Evolutionary conservation across 2,113 vertebrate species (phyloP).

Genomic region (Eidolon helvum): DNA sequence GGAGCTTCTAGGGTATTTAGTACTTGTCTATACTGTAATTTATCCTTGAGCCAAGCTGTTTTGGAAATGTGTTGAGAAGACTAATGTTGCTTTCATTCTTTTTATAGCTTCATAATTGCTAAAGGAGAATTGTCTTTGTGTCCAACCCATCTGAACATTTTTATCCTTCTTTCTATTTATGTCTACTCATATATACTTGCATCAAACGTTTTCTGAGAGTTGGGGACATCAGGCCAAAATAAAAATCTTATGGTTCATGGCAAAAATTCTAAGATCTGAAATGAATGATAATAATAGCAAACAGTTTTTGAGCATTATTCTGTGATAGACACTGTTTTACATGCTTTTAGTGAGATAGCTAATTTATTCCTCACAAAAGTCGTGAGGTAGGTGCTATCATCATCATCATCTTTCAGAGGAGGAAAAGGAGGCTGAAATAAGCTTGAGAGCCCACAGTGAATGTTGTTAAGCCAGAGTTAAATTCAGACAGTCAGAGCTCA

Average conservation of each 20-base stretch:
- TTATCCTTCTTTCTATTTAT: slow-evolving; percentile 53
- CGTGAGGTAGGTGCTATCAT: not conserved
- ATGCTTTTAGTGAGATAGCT: not conserved
- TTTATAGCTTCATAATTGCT: slow-evolving; percentile 70
- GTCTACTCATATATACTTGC: not conserved
- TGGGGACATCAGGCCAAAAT: slow-evolving; percentile 21
- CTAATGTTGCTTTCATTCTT: slow-evolving; percentile 46
- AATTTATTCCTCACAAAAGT: not conserved
- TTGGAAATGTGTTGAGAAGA: slow-evolving; percentile 58
- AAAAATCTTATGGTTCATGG: slow-evolving; percentile 6
- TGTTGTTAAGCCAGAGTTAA: not conserved
- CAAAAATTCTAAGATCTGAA: not conserved
- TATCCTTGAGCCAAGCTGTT: slow-evolving; percentile 66
- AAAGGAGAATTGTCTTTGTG: slow-evolving; percentile 67
- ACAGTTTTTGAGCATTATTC: not conserved
- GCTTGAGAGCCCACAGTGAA: not conserved
- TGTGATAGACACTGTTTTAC: not conserved
- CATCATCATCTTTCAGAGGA: not conserved
- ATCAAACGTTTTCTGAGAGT: slow-evolving; percentile 25
- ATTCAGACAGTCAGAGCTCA: not conserved
- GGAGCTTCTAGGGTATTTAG: slow-evolving; percentile 26
- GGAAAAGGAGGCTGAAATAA: not conserved
- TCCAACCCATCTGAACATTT: slow-evolving; percentile 47
- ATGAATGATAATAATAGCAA: not conserved
- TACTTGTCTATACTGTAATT: slow-evolving; percentile 64